Percentiles rank a stretch among this genome's conserved stretches.
Conservation (phyloP, 1,140 invertebrate genomes). For the Trigoniulus corallinus region DNA sequence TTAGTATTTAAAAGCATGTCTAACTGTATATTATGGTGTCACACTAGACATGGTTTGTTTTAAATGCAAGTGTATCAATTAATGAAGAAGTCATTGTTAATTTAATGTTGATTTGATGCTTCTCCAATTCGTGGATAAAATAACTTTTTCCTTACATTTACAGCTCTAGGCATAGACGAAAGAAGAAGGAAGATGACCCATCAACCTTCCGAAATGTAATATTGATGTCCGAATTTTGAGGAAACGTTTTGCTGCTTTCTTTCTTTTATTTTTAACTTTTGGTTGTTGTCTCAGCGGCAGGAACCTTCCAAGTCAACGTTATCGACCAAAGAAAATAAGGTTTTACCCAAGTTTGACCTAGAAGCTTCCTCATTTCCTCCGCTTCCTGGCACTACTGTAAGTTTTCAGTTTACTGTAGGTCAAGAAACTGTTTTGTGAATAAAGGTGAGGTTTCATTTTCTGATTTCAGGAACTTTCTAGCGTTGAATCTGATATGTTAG, state of each 20-base stretch:
- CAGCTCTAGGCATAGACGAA: slow-evolving; percentile 7
- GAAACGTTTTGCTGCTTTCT: too few relatives aligned
- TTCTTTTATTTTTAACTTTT: neutral
- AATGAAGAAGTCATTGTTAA: too few relatives aligned
- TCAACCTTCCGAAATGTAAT: neutral
- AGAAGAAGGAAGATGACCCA: slow-evolving; percentile 2
- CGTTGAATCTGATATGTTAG: slow-evolving; percentile 20
- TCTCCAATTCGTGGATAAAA: too few relatives aligned
- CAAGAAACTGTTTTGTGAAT: slow-evolving; percentile 11
- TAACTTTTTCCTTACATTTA: too few relatives aligned
- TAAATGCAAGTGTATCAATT: too few relatives aligned
- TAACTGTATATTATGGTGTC: too few relatives aligned
- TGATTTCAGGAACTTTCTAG: slow-evolving; percentile 9
- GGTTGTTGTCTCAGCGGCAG: neutral
- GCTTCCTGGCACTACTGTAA: slow-evolving; percentile 40
- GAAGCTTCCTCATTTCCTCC: slow-evolving; percentile 64
- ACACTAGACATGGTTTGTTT: too few relatives aligned
- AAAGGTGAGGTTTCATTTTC: slow-evolving; percentile 8
- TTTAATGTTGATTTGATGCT: too few relatives aligned
- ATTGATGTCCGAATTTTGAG: too few relatives aligned
- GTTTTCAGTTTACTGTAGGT: slow-evolving; percentile 7
- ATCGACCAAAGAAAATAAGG: slow-evolving; percentile 2
- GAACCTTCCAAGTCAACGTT: neutral
- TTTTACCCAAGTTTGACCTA: slow-evolving; percentile 46
- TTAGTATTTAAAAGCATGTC: too few relatives aligned